These are phyloP conservation scores for Vanessa cardui DNA, from an alignment of 2,888 invertebrate genomes.

Conservation along the genomic window DNA sequence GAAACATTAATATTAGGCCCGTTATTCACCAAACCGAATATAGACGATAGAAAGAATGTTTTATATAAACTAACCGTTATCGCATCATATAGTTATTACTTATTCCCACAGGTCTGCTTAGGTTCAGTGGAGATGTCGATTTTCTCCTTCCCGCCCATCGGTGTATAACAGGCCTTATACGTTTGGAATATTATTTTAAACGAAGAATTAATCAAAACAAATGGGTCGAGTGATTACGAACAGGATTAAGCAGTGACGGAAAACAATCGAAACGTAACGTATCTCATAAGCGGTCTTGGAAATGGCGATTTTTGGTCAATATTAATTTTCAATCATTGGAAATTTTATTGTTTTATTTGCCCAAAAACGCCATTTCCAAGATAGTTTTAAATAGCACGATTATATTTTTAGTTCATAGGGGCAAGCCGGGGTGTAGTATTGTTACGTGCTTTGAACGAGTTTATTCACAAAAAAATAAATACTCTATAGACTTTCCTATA, in stretches of 20 bases:
- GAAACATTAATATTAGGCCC: slow-evolving; percentile 15
- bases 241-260: slow-evolving; percentile 25
- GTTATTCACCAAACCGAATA: slow-evolving; percentile 10
- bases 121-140: too few species aligned
- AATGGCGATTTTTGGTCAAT: slow-evolving; percentile 11
- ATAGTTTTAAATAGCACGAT: slow-evolving; percentile 10
- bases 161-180: too few species aligned
- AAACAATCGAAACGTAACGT: slow-evolving; percentile 12
- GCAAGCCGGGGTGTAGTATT: slow-evolving; percentile 20
- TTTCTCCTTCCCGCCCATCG: too few species aligned
- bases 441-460: slow-evolving; percentile 26
- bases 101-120: too few species aligned
- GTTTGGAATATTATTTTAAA: neutral
- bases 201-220: neutral
- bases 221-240: slow-evolving; percentile 25
- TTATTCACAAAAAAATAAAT: slow-evolving; percentile 25
- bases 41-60: neutral
- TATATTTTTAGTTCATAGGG: slow-evolving; percentile 12
- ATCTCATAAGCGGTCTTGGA: slow-evolving; percentile 23
- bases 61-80: too few species aligned
- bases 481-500: slow-evolving; percentile 4
- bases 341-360: neutral
- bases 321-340: neutral
- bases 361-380: slow-evolving; percentile 19
- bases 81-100: too few species aligned